A percentile compares a stretch with the other conserved stretches of the same genome.
These are phyloP conservation scores for Leucopsar rothschildi DNA, from an alignment of 2,113 vertebrate genomes.

Conservation along the genomic window DNA sequence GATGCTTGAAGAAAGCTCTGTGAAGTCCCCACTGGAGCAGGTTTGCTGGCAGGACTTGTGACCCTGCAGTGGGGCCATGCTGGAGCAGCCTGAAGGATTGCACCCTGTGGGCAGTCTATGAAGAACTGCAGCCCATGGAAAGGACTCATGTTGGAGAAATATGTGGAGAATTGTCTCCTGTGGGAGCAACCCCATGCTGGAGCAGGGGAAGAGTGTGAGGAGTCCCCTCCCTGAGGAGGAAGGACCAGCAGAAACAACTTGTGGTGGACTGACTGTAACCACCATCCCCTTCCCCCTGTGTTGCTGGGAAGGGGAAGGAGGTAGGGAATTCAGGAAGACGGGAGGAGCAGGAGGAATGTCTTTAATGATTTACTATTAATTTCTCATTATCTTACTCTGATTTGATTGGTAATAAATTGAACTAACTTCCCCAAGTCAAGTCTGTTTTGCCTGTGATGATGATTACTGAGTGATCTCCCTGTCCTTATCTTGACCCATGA, in stretches of 20 bases:
- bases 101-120: background rate
- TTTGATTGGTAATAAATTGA: background rate
- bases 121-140: background rate
- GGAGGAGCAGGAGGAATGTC: background rate
- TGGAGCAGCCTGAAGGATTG: background rate
- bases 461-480: background rate
- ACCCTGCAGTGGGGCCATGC: accelerated
- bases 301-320: background rate
- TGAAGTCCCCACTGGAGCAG: background rate
- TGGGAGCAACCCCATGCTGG: background rate
- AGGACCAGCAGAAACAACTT: accelerated
- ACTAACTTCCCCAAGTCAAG: background rate
- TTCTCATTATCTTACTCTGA: background rate
- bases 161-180: background rate
- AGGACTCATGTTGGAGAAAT: background rate
- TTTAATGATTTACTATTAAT: background rate
- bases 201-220: background rate
- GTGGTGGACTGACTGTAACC: background rate
- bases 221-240: background rate
- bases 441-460: background rate
- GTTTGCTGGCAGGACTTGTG: background rate
- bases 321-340: background rate
- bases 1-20: background rate
- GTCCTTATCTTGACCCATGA: background rate
- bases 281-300: background rate